phyloP scores from a whole-genome alignment of 2,797 vertebrate genomes.

The Phoxinus dragarum region DNA sequence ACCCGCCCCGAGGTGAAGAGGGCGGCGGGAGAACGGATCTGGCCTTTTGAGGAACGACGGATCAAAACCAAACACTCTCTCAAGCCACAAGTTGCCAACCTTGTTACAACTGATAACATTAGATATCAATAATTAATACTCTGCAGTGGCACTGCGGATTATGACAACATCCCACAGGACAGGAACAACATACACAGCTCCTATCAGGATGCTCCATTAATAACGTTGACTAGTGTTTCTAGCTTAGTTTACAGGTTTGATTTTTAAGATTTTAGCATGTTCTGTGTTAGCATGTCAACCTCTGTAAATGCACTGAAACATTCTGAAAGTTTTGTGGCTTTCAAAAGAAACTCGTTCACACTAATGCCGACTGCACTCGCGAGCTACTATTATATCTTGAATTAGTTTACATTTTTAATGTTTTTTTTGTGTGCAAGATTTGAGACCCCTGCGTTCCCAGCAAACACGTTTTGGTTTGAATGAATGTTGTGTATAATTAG shows the following conservation, averaged over 20 bases:
- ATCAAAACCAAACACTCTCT: constrained; percentile 43
- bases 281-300: background rate
- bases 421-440: background rate
- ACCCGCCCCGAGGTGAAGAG: constrained; percentile 3
- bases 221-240: background rate
- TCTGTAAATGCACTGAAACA: background rate
- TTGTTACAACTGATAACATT: constrained; percentile 60
- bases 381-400: no score
- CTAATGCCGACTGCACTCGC: background rate
- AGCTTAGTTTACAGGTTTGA: background rate
- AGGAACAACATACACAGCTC: background rate
- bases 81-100: constrained; percentile 43
- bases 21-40: background rate
- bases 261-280: background rate
- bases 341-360: background rate
- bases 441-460: background rate
- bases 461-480: background rate
- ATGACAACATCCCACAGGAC: constrained; percentile 22
- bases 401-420: no score
- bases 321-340: background rate
- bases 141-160: constrained; percentile 55
- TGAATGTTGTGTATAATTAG: background rate
- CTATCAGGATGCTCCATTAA: background rate
- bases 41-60: constrained; percentile 15
- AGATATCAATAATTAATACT: constrained; percentile 72